Evolutionary conservation across 2,797 vertebrate genomes (phyloP).

Genomic region (Gallirallus australis): DNA sequence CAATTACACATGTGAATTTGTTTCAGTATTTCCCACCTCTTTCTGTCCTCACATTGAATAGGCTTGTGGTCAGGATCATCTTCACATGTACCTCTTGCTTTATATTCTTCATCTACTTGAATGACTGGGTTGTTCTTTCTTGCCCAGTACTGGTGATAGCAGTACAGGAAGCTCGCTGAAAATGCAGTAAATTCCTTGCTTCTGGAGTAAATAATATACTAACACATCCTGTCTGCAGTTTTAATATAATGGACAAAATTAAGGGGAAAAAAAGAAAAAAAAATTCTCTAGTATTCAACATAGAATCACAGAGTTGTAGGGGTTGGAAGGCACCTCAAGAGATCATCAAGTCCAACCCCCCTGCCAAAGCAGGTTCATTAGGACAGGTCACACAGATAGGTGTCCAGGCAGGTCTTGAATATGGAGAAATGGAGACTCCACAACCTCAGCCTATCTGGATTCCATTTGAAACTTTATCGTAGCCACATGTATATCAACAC

Average conservation of each 20-base stretch:
- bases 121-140: neutral
- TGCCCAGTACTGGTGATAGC: neutral
- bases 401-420: too few relatives aligned
- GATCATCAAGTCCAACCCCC: too few relatives aligned
- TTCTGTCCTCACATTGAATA: neutral
- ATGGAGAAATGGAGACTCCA: too few relatives aligned
- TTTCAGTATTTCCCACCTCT: neutral
- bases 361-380: too few relatives aligned
- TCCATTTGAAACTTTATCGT: neutral
- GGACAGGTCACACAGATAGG: too few relatives aligned
- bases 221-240: neutral
- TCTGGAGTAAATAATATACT: neutral
- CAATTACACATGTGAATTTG: neutral
- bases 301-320: too few relatives aligned
- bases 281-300: too few relatives aligned
- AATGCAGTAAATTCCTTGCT: neutral
- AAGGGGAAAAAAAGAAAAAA: neutral
- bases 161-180: neutral
- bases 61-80: neutral
- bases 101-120: neutral
- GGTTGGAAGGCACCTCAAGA: too few relatives aligned
- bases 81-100: neutral
- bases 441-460: neutral
- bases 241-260: neutral
- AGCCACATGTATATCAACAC: accelerated